phyloP scores from a whole-genome alignment of 1,140 invertebrate species.

The Bradysia coprophila region DNA sequence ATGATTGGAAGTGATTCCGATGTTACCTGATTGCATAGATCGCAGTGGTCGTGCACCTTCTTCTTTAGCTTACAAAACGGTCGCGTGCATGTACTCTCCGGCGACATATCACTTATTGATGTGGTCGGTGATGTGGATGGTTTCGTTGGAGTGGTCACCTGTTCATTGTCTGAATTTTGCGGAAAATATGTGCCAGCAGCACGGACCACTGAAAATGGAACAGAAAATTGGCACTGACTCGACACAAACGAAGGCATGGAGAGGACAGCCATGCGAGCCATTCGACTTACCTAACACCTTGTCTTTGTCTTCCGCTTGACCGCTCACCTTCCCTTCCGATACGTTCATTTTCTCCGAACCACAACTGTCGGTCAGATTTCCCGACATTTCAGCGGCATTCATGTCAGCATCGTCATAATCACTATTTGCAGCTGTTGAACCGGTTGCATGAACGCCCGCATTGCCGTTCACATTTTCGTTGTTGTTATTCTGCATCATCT shows the following conservation, averaged over 20 bases:
- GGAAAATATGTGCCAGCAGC: constrained; percentile 23
- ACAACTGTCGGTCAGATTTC: background rate
- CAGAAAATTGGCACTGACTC: no score
- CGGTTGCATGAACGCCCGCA: background rate
- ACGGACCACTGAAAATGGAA: constrained; percentile 26
- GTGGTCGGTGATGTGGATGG: constrained; percentile 23
- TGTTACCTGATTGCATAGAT: constrained; percentile 63
- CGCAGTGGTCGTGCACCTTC: constrained; percentile 70
- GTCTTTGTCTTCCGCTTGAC: constrained; percentile 6
- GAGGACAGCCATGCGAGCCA: no score
- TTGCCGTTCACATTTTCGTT: background rate
- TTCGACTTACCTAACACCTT: constrained; percentile 20
- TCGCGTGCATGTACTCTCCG: constrained; percentile 39
- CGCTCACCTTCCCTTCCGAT: background rate
- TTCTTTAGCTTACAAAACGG: constrained; percentile 76
- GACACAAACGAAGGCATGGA: no score
- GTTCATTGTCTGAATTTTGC: constrained; percentile 10
- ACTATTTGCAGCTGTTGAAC: no score
- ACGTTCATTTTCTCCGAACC: background rate
- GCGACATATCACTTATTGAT: constrained; percentile 23
- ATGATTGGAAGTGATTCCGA: no score
- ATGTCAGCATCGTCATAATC: no score
- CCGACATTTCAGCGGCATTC: background rate
- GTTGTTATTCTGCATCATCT: background rate
- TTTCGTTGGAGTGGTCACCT: constrained; percentile 8